phyloP scores from a whole-genome alignment of 2,113 vertebrate species.

The Elephas maximus region DNA sequence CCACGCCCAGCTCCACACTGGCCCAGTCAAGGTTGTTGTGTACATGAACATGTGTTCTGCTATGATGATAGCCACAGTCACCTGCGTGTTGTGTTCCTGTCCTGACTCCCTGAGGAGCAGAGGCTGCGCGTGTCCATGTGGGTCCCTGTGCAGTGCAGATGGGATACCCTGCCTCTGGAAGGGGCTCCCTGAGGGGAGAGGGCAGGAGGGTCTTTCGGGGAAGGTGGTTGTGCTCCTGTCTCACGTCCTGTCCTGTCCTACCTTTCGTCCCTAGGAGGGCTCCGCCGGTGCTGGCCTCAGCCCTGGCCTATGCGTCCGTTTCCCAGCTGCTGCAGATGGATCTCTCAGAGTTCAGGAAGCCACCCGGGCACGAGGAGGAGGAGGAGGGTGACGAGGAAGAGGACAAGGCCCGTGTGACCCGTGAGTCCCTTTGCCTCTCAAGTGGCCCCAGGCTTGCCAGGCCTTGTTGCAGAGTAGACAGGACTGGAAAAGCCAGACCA shows the following conservation, averaged over 20 bases:
- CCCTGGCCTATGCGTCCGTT: constrained; percentile 87
- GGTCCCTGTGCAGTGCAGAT: no score
- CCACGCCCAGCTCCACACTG: background rate
- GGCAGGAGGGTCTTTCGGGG: background rate
- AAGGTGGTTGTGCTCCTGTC: no score
- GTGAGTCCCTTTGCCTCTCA: constrained; percentile 63
- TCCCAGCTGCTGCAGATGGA: constrained; percentile 88
- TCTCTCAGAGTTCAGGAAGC: constrained; percentile 87
- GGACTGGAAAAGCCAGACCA: background rate
- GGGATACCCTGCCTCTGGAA: background rate
- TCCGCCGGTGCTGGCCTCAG: constrained; percentile 79
- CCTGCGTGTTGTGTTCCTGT: background rate
- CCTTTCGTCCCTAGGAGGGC: constrained; percentile 81
- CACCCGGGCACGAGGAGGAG: constrained; percentile 49
- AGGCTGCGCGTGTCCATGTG: background rate
- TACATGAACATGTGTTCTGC: background rate
- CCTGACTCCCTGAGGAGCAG: background rate
- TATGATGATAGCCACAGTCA: no score
- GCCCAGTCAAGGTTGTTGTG: no score
- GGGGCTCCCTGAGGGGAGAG: background rate
- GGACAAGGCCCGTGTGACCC: constrained; percentile 30
- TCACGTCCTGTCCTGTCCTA: background rate
- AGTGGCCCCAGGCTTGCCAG: background rate
- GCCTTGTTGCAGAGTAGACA: background rate
- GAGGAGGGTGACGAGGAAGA: constrained; percentile 67